Base-by-base conservation (phyloP, 2,888 invertebrate species). In the Lithophane leautieri region DNA sequence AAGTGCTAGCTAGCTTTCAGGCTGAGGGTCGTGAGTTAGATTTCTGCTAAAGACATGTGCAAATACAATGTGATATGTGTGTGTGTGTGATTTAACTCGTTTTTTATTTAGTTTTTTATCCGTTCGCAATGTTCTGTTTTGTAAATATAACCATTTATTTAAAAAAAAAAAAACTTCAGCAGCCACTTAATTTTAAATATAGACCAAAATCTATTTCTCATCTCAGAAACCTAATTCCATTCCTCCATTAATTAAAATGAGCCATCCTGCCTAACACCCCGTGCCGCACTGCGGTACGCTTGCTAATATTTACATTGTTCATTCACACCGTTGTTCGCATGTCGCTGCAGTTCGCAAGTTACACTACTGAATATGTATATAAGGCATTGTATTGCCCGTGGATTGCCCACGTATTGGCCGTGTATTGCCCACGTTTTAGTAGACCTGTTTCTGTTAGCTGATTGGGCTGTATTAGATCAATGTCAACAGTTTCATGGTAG, bases 221-320 rank as follows among this genome's bases (percentile, higher is more conserved):
- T 9, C 3, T 14, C 28, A 40, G 25, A 52, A 19, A 28, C 50
- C 19, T 25, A 56, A 62, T 52, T 58, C 6, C n/a, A 25, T 22
- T 60, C 6, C 11, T 0, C 11, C 34, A 54, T 54, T 75, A 69
- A 67, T 79, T 68, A 66, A 63, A 56, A n/a, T 28, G 1, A 52
- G 63, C 52, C 25, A 71, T 25, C 76, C 42, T 50, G 28, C 9
- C 40, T 7, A 50, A 3, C 60, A 12, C 25, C 11, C 28, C 25
- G 16, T 73, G 73, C 56, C 82, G 82, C 82, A 82, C 12, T 82
- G 82, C 82, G 77, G 83, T 61, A 52, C 50, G 16, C 61, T 34
- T 25, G 58, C 50, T 61, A 61, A 73, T 80, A 58, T 82, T 76
- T 73, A 71, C 82, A 68, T 65, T 82, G 82, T 76, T 65, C 76